Percentiles rank a stretch among this genome's conserved stretches.
These are phyloP conservation scores for Phymorhynchus buccinoides DNA, from an alignment of 1,140 invertebrate species.

Conservation along the genomic window DNA sequence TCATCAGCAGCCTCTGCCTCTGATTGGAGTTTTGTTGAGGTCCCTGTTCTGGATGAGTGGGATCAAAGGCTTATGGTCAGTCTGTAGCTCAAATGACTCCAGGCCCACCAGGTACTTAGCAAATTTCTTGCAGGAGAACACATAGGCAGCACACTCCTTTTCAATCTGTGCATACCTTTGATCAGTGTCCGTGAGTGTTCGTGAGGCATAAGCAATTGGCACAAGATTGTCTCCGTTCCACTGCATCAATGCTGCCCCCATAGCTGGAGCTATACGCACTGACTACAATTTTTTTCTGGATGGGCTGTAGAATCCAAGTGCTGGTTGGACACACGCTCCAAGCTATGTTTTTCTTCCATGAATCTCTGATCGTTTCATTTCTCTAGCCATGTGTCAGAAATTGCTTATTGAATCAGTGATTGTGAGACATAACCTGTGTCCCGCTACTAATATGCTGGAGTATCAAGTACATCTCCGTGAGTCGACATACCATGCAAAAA, in stretches of 20 bases:
- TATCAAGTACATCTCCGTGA: no score
- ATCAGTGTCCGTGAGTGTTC: conserved; percentile 64
- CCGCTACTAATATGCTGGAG: no score
- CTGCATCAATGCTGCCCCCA: conserved; percentile 48
- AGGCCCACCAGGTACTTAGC: conserved; percentile 74
- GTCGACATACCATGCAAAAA: no score
- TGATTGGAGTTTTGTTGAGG: conserved; percentile 40
- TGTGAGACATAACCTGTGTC: no score
- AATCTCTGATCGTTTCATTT: conserved; percentile 38
- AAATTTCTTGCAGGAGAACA: conserved; percentile 74
- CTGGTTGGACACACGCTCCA: conserved; percentile 42
- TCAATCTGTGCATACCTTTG: conserved; percentile 75
- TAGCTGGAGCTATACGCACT: conserved; percentile 48
- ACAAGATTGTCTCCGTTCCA: conserved; percentile 26
- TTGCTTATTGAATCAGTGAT: no score
- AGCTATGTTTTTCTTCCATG: conserved; percentile 37
- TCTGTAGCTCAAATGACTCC: conserved; percentile 55
- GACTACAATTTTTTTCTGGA: conserved; percentile 41
- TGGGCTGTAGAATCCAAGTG: conserved; percentile 45
- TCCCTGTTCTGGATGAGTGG: conserved; percentile 47
- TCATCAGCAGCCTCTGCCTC: conserved; percentile 48
- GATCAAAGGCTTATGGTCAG: conserved; percentile 69
- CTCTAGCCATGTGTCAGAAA: conserved; percentile 40
- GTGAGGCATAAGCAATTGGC: conserved; percentile 51
- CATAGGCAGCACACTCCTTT: conserved; percentile 75